Evolutionary conservation across 2,113 vertebrate genomes (phyloP).

Genomic region (Lamprotornis superbus): DNA sequence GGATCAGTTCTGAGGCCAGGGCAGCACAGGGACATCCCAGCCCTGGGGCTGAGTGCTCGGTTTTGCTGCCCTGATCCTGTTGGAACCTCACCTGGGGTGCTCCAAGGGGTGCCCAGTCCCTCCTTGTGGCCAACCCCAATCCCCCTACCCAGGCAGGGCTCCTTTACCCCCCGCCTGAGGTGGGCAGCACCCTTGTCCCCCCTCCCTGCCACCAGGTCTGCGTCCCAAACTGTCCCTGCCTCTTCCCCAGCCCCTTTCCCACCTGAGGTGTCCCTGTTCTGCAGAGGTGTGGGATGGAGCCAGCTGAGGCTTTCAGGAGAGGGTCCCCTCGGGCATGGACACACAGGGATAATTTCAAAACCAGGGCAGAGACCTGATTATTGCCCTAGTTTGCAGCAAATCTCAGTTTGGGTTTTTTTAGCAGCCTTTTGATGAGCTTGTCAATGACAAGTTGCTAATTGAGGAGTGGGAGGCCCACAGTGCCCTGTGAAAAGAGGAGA

Average conservation of each 20-base stretch:
- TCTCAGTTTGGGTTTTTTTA: background rate
- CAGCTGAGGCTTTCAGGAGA: background rate
- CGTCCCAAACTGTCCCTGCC: background rate
- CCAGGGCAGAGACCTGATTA: constrained; percentile 7
- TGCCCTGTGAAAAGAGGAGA: background rate
- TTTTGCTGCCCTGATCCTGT: background rate
- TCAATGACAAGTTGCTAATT: constrained; percentile 24
- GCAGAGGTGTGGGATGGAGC: background rate
- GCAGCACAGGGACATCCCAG: rapidly evolving
- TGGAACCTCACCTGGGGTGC: background rate
- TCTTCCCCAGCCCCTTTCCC: background rate
- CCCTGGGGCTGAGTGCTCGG: rapidly evolving
- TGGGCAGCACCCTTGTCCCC: background rate
- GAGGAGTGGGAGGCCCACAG: background rate
- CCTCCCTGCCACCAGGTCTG: background rate
- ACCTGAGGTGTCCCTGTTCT: rapidly evolving
- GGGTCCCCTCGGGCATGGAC: background rate
- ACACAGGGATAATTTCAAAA: background rate
- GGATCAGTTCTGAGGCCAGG: rapidly evolving
- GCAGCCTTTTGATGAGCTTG: background rate
- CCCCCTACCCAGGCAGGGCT: background rate
- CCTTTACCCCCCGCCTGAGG: background rate
- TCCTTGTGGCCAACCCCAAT: rapidly evolving
- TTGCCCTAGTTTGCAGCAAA: constrained; percentile 9
- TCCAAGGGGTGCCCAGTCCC: rapidly evolving